Percentiles rank a stretch among this genome's conserved stretches.
phyloP scores from a whole-genome alignment of 2,888 invertebrate species.

The Phyllotreta striolata region DNA sequence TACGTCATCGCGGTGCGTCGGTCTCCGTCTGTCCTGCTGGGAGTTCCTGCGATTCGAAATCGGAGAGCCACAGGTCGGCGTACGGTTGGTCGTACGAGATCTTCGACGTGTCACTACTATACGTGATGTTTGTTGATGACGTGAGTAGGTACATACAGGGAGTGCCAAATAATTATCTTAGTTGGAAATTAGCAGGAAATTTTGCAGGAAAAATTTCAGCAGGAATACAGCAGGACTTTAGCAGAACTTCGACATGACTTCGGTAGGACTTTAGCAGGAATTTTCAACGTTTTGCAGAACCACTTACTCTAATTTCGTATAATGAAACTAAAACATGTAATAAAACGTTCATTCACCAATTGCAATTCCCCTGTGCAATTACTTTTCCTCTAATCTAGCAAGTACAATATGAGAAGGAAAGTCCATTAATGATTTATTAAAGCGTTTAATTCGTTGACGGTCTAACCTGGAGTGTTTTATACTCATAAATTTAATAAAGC shows the following conservation, averaged over 20 bases:
- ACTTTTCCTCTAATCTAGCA: background rate
- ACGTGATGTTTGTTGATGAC: too few relatives aligned
- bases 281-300: too few relatives aligned
- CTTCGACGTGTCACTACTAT: too few relatives aligned
- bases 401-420: background rate
- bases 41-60: constrained; percentile 43
- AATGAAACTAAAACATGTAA: too few relatives aligned
- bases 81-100: constrained; percentile 51
- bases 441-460: background rate
- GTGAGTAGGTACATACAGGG: too few relatives aligned
- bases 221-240: too few relatives aligned
- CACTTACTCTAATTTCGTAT: too few relatives aligned
- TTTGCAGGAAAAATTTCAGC: too few relatives aligned
- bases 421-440: background rate
- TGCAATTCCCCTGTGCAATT: too few relatives aligned
- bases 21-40: background rate
- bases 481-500: constrained; percentile 24
- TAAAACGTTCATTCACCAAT: too few relatives aligned
- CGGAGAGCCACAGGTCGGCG: constrained; percentile 59
- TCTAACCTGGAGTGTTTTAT: background rate
- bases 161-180: too few relatives aligned
- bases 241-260: constrained; percentile 54
- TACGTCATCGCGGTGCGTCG: background rate
- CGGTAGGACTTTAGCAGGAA: constrained; percentile 41
- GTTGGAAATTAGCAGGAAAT: too few relatives aligned